Conservation (phyloP, 1,140 invertebrate species). For the Tetranychus cinnabarinus region DNA sequence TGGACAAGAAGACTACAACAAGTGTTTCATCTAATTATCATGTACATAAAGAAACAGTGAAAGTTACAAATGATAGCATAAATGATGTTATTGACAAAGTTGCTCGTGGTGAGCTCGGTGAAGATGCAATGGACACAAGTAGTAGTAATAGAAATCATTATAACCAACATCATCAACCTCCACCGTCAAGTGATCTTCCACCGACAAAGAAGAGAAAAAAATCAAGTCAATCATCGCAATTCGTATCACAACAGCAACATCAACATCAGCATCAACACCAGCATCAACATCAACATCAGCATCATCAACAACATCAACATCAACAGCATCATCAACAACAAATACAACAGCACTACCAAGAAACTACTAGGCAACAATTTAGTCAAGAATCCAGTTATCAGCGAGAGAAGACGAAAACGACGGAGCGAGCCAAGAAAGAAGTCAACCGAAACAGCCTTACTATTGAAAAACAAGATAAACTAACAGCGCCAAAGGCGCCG, state of each 20-base stretch:
- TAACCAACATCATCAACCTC: neutral
- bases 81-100: slow-evolving; percentile 1
- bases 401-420: neutral
- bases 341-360: neutral
- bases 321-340: neutral
- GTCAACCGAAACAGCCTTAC: neutral
- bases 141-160: neutral
- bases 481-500: neutral
- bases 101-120: neutral
- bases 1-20: slow-evolving; percentile 1
- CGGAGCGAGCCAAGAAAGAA: neutral
- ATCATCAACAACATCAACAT: no score
- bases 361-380: neutral
- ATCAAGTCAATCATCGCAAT: neutral
- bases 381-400: neutral
- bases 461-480: neutral
- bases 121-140: neutral
- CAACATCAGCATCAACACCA: neutral
- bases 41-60: neutral
- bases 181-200: neutral
- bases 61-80: neutral
- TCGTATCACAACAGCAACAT: neutral
- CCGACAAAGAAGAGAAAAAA: neutral
- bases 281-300: no score
- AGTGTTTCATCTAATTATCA: neutral